Evolutionary conservation across 2,888 invertebrate genomes (phyloP).

Genomic region (Drosophila melanosoma): DNA sequence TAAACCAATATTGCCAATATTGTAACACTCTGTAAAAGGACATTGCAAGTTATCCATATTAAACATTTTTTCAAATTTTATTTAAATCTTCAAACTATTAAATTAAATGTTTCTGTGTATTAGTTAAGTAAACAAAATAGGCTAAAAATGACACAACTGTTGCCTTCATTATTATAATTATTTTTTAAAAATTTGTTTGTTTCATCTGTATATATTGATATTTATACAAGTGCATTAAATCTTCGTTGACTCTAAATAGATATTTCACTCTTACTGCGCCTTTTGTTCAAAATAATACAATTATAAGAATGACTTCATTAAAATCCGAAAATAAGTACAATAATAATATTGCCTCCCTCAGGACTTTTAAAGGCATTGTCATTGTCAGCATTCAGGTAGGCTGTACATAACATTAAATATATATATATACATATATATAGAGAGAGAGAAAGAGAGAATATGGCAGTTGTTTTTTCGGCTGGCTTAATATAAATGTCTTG

Average conservation of each 20-base stretch:
- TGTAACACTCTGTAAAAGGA: neutral
- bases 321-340: constrained; percentile 5
- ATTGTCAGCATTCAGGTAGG: constrained; percentile 36
- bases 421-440: neutral
- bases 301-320: constrained; percentile 23
- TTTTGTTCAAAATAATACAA: constrained; percentile 19
- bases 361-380: constrained; percentile 33
- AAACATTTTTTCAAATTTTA: too few species aligned
- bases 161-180: neutral
- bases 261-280: neutral
- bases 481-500: constrained; percentile 55
- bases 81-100: neutral
- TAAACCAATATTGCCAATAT: too few species aligned
- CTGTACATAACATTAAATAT: constrained; percentile 4
- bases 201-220: neutral
- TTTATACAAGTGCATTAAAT: neutral
- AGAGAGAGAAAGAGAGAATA: too few species aligned
- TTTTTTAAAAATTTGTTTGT: neutral
- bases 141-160: neutral
- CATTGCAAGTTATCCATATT: neutral
- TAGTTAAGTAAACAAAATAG: neutral
- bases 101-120: neutral
- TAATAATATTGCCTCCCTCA: constrained; percentile 34
- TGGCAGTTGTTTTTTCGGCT: constrained; percentile 35
- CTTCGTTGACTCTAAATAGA: neutral